Conservation (phyloP, 2,888 invertebrate genomes). For the Clostera curtula region DNA sequence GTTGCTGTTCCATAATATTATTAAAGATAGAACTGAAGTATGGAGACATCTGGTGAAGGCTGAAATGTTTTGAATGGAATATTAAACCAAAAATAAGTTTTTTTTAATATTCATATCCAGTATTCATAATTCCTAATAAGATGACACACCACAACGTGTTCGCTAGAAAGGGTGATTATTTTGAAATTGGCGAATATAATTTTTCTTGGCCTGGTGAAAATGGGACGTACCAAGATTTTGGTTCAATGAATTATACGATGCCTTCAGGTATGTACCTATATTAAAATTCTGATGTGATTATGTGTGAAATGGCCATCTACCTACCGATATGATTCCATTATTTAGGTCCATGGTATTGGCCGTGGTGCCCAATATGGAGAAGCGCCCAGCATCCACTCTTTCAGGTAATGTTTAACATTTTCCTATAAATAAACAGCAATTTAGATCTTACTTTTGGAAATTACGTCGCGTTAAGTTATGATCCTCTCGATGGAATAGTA, state of each 20-base stretch:
- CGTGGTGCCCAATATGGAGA: constrained; percentile 84
- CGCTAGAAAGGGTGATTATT: constrained; percentile 47
- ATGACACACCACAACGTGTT: constrained; percentile 50
- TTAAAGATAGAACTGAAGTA: too few species aligned
- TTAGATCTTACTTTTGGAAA: too few species aligned
- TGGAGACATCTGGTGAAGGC: too few species aligned
- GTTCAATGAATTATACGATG: constrained; percentile 62
- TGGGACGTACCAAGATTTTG: constrained; percentile 59
- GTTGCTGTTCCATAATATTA: too few species aligned
- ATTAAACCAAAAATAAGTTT: too few species aligned
- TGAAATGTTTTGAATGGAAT: too few species aligned
- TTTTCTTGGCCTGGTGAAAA: constrained; percentile 70
- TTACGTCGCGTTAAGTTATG: too few species aligned
- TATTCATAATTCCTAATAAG: constrained; percentile 4
- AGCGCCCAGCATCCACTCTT: constrained; percentile 81
- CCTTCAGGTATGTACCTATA: constrained; percentile 46
- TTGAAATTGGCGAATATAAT: constrained; percentile 63
- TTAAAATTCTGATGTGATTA: neutral
- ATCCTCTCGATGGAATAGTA: too few species aligned
- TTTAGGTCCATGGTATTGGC: constrained; percentile 77
- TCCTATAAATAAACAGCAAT: neutral
- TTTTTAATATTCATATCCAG: neutral
- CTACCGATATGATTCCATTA: neutral
- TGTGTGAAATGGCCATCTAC: neutral
- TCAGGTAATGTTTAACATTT: constrained; percentile 41